Percentiles rank a stretch among this genome's conserved stretches.
phyloP scores from a whole-genome alignment of 2,113 vertebrate genomes.

The Corythornis cristatus region DNA sequence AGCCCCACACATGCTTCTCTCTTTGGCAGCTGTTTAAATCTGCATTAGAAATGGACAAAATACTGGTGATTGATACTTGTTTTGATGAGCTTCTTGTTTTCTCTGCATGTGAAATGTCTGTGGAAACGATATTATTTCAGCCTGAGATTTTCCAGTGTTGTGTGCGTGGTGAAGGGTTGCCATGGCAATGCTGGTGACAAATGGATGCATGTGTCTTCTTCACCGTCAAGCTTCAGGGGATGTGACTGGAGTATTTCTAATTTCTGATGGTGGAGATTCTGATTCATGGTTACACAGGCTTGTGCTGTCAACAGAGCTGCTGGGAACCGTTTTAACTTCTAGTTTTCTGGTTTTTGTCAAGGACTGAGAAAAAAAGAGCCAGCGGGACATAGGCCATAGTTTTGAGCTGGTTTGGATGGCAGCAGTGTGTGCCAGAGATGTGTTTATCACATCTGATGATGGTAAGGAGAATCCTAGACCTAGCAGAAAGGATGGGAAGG shows the following conservation, averaged over 20 bases:
- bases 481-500: not conserved
- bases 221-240: not conserved
- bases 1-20: constrained; percentile 15
- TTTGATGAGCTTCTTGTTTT: constrained; percentile 2
- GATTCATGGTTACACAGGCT: not conserved
- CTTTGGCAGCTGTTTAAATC: constrained; percentile 5
- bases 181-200: not conserved
- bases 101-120: not conserved
- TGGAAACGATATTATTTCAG: not conserved
- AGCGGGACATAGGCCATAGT: not conserved
- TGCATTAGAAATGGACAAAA: not conserved
- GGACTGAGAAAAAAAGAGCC: not conserved
- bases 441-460: not conserved
- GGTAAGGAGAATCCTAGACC: not conserved
- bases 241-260: not conserved
- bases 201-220: not conserved
- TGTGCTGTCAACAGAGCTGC: not conserved
- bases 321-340: not conserved
- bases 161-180: not conserved
- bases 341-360: not conserved
- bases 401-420: not conserved
- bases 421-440: not conserved
- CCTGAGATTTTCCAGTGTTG: not conserved
- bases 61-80: not conserved
- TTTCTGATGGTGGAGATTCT: constrained; percentile 14